Conservation (phyloP, 2,113 vertebrate genomes). For the Dinomys branickii region DNA sequence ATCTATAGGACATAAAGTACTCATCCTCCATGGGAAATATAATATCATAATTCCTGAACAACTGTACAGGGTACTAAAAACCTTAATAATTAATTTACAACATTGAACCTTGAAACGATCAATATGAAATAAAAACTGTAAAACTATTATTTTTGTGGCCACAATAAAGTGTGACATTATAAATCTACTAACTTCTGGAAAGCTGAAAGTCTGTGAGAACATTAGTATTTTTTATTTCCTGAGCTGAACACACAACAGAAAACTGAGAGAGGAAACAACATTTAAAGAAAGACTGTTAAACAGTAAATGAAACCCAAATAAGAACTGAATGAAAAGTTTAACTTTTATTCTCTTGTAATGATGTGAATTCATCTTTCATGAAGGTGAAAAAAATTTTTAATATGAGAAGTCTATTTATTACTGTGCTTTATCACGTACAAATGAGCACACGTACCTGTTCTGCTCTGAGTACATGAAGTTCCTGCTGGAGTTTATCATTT, state of each 20-base stretch:
- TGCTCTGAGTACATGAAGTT: slow-evolving; percentile 84
- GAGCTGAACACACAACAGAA: slow-evolving; percentile 1
- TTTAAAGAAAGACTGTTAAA: slow-evolving; percentile 31
- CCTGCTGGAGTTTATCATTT: slow-evolving; percentile 86
- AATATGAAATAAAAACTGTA: slow-evolving; percentile 39
- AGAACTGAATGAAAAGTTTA: not conserved
- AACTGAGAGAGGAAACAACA: not conserved
- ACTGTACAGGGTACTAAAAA: slow-evolving; percentile 12
- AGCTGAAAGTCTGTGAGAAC: not conserved
- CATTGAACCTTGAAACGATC: slow-evolving; percentile 7
- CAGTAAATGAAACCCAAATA: not conserved
- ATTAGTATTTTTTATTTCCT: slow-evolving; percentile 43
- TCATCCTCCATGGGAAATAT: not conserved
- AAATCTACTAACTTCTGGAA: slow-evolving; percentile 3
- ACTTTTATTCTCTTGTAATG: not conserved
- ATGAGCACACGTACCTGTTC: slow-evolving; percentile 87
- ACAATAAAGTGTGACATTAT: slow-evolving; percentile 13
- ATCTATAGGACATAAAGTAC: slow-evolving; percentile 8
- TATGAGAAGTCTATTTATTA: not conserved
- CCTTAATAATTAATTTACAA: slow-evolving; percentile 11
- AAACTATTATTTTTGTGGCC: slow-evolving; percentile 31
- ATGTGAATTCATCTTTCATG: not conserved
- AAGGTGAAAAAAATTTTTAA: not conserved
- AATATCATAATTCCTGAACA: not conserved
- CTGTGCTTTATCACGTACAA: not conserved